Evolutionary conservation across 2,797 vertebrate genomes (phyloP).

Genomic region (Sebastiscus albofasciatus): DNA sequence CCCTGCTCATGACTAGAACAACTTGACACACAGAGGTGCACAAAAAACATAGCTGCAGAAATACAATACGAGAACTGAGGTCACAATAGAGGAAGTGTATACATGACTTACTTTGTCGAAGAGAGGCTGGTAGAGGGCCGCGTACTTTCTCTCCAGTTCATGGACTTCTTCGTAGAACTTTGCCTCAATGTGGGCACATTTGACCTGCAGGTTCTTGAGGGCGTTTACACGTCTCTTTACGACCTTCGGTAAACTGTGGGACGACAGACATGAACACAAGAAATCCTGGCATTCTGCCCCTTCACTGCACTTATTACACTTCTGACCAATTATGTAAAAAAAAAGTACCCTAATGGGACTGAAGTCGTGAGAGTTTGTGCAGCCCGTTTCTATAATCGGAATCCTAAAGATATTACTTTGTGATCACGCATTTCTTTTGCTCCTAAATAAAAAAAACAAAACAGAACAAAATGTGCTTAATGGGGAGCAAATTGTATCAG

Average conservation of each 20-base stretch:
- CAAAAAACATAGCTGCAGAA: not conserved
- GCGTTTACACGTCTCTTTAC: conserved; percentile 98
- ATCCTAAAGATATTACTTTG: not conserved
- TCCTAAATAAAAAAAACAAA: not conserved
- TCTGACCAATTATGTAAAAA: not conserved
- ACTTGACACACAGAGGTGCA: not conserved
- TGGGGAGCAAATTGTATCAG: not conserved
- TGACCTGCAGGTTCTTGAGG: conserved; percentile 98
- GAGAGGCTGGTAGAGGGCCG: conserved; percentile 96
- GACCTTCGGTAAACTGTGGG: conserved; percentile 94
- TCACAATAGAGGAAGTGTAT: not conserved
- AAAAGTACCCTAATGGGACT: not conserved
- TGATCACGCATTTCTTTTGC: not conserved
- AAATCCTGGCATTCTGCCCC: not conserved
- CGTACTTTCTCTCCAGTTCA: conserved; percentile 98
- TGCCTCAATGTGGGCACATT: conserved; percentile 98
- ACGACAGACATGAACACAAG: not conserved
- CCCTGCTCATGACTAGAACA: too few relatives aligned
- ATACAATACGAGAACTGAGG: too few relatives aligned
- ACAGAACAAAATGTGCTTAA: not conserved
- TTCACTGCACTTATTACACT: not conserved
- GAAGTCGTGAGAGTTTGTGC: not conserved
- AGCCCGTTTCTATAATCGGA: too few relatives aligned
- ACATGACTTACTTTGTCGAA: conserved; percentile 92
- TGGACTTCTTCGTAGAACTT: conserved; percentile 99